Percentiles rank a stretch among this genome's conserved stretches.
Evolutionary conservation across 35 echinoderm and acorn worm genomes (phyloP).

Genomic region (Lytechinus pictus): DNA sequence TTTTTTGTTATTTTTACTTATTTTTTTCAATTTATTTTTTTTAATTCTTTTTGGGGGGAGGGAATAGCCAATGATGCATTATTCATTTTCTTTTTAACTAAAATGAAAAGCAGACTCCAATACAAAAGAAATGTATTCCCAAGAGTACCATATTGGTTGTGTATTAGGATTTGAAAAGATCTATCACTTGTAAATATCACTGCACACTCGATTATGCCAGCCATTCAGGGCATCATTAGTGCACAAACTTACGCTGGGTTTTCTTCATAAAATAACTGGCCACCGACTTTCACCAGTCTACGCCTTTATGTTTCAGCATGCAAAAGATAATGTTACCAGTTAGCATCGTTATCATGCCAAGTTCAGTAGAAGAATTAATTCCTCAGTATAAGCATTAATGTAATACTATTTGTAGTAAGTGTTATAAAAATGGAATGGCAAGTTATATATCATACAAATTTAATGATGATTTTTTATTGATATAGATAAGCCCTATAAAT

Average conservation of each 20-base stretch:
- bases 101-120: not conserved
- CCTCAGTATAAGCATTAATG: not conserved
- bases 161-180: not conserved
- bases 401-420: not conserved
- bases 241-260: constrained; percentile 85
- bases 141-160: not conserved
- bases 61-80: too few species aligned
- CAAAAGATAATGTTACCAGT: constrained; percentile 47
- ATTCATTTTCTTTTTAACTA: too few species aligned
- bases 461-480: not conserved
- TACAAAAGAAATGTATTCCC: not conserved
- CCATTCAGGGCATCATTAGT: not conserved
- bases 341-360: not conserved
- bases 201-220: constrained; percentile 4
- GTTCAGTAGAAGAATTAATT: not conserved
- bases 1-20: too few species aligned
- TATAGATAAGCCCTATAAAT: not conserved
- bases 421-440: not conserved
- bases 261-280: constrained; percentile 82
- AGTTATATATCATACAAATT: not conserved
- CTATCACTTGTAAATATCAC: not conserved
- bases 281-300: constrained; percentile 74
- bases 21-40: too few species aligned
- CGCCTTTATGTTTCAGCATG: constrained; percentile 67
- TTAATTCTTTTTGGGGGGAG: too few species aligned